Base-by-base conservation (phyloP, 2,797 vertebrate species). In the Enteromius thamalakanensis region DNA sequence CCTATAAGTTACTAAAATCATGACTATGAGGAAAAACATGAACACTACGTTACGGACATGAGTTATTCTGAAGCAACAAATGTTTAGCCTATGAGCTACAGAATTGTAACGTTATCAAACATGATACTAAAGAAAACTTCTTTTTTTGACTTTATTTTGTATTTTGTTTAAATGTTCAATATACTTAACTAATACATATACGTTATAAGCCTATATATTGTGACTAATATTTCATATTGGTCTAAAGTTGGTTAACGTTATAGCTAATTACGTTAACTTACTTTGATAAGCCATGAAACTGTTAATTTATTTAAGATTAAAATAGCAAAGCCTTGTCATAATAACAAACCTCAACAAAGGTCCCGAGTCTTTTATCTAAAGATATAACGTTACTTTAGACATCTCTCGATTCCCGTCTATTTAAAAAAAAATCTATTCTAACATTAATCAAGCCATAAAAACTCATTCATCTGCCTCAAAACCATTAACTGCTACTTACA, bases 401-500 rank as follows among this genome's bases (percentile, higher is more conserved):
- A 17, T 11, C 1, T 49, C 6, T 19, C 6, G 17, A 51, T 7
- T 51, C 17, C 49, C 19, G 49, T 51, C 49, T 53, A 37, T 40
- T 40, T 40, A 40, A 2, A 42, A 42, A 7, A 8, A 40, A 40
- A 40, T 40, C 37, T 40, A 40, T 40, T 40, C 49, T 51, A 51
- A 51, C 51, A 17, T n/a, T n/a, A 55, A 55, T 8, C n/a, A 32
- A 1, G 45, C 19, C 26, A 7, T 21, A 7, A 19, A 21, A 12
- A 0, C 37, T 2, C 19, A 6, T 64, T 1, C 1, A 65, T 49
- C 6, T n/a, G 19, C 6, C 32, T 6, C 2, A 2, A 47, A 32
- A 68, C 11, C 6, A 58, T 23, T 53, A 51, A 51, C 49, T 14
- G 53, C 1, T 68, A 92, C 97, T 96, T 85, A 98, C 97, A 97